phyloP scores from a whole-genome alignment of 2,113 vertebrate species.

The Sinocyclocheilus maitianheensis region DNA sequence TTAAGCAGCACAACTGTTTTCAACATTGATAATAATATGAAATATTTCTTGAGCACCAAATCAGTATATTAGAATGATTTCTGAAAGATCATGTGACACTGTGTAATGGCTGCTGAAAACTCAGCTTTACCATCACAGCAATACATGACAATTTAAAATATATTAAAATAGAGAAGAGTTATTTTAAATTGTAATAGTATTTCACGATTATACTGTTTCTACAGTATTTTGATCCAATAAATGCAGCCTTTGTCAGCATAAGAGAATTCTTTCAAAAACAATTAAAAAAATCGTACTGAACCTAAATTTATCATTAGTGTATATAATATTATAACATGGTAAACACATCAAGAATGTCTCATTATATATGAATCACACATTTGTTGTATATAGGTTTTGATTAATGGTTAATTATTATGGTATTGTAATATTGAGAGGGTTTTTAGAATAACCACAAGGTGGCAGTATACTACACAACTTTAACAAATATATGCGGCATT shows the following conservation, averaged over 20 bases:
- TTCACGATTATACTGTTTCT: not conserved
- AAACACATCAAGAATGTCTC: not conserved
- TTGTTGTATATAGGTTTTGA: not conserved
- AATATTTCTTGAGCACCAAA: too few species aligned
- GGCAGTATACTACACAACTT: not conserved
- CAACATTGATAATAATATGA: too few species aligned
- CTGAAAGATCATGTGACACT: too few species aligned
- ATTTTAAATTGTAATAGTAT: not conserved
- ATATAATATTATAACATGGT: not conserved
- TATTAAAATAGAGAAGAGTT: too few species aligned
- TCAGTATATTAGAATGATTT: too few species aligned
- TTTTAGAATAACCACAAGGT: constrained; percentile 14
- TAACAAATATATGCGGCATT: not conserved
- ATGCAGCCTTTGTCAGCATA: not conserved
- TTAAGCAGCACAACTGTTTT: too few species aligned
- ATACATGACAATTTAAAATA: too few species aligned
- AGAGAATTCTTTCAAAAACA: not conserved
- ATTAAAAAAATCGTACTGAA: not conserved
- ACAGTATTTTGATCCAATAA: not conserved
- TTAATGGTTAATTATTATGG: not conserved
- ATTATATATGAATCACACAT: not conserved
- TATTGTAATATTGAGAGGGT: not conserved
- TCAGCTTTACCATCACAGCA: too few species aligned
- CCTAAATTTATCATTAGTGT: not conserved
- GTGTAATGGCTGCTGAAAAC: too few species aligned